phyloP scores from a whole-genome alignment of 2,797 vertebrate genomes.

The Cygnus olor region DNA sequence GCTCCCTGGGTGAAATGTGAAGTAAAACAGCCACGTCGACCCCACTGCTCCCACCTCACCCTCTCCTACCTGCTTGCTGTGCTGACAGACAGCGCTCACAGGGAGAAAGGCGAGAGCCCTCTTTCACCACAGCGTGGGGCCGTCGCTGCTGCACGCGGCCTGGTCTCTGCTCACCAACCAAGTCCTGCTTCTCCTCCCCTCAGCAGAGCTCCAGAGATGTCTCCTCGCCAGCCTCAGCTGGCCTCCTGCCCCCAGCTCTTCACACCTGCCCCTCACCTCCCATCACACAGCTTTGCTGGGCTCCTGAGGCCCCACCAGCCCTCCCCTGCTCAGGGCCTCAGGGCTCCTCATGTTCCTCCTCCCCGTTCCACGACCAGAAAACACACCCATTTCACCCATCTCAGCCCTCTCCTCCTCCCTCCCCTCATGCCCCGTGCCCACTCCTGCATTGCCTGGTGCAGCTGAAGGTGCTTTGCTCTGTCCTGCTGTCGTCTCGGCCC shows the following conservation, averaged over 20 bases:
- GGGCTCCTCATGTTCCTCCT: no score
- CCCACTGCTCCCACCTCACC: not conserved
- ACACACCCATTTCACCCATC: no score
- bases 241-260: not conserved
- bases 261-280: not conserved
- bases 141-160: not conserved
- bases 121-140: rapidly evolving
- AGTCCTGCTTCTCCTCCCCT: rapidly evolving
- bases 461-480: no score
- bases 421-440: no score
- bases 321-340: no score
- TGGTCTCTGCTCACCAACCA: rapidly evolving
- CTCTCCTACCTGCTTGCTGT: not conserved
- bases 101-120: rapidly evolving
- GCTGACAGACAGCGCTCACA: not conserved
- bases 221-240: not conserved
- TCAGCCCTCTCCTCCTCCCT: no score
- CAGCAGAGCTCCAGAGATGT: rapidly evolving
- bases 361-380: no score
- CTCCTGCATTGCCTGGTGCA: no score
- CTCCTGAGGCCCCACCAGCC: not conserved
- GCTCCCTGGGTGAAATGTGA: not conserved
- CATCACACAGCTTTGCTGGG: not conserved
- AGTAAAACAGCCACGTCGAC: not conserved
- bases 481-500: no score